These are phyloP conservation scores for Brevipalpus yothersi DNA, from an alignment of 1,140 invertebrate genomes.

Conservation along the genomic window DNA sequence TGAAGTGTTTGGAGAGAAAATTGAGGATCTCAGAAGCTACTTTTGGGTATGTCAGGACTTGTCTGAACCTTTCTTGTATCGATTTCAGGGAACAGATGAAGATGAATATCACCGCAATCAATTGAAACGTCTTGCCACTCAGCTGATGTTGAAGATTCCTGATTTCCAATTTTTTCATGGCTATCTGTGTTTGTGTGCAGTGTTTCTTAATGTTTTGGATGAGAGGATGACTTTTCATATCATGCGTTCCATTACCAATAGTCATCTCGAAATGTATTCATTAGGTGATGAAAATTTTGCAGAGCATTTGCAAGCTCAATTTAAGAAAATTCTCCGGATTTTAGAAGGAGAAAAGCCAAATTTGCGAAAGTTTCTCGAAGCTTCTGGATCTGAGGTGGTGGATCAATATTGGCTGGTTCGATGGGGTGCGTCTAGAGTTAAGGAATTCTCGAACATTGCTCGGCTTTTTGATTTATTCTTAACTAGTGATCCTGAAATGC, in stretches of 20 bases:
- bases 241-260: slow-evolving; percentile 53
- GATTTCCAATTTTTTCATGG: slow-evolving; percentile 82
- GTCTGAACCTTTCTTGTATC: too few species aligned
- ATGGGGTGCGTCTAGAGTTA: slow-evolving; percentile 92
- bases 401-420: slow-evolving; percentile 97
- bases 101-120: too few species aligned
- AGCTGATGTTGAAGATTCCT: slow-evolving; percentile 57
- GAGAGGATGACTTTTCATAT: slow-evolving; percentile 54
- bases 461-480: slow-evolving; percentile 88
- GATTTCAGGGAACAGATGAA: too few species aligned
- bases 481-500: slow-evolving; percentile 58
- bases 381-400: slow-evolving; percentile 66
- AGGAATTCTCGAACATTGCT: slow-evolving; percentile 62
- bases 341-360: slow-evolving; percentile 41
- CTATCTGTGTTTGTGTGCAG: slow-evolving; percentile 92
- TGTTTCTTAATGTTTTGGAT: slow-evolving; percentile 71
- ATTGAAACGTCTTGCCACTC: slow-evolving; percentile 58
- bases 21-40: slow-evolving; percentile 54
- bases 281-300: slow-evolving; percentile 41
- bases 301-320: slow-evolving; percentile 55
- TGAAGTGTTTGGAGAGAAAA: slow-evolving; percentile 55
- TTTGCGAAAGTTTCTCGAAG: slow-evolving; percentile 48
- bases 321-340: slow-evolving; percentile 68
- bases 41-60: too few species aligned
- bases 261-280: too few species aligned